A percentile compares a stretch with the other conserved stretches of the same genome.
These are phyloP conservation scores for Cylindroiulus punctatus DNA, from an alignment of 2,888 invertebrate species.

Conservation along the genomic window DNA sequence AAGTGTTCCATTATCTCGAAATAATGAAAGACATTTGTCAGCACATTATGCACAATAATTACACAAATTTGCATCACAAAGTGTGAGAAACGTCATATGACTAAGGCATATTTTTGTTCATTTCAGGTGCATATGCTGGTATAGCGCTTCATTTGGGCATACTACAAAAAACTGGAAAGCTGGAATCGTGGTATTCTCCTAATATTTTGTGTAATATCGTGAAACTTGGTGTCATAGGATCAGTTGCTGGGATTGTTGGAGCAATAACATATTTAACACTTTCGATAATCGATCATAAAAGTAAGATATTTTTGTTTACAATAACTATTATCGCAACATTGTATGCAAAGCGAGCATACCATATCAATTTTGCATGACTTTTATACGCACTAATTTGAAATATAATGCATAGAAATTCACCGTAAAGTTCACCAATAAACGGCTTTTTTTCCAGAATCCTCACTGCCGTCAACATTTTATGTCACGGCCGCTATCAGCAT, in stretches of 20 bases:
- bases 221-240: constrained; percentile 35
- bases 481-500: neutral
- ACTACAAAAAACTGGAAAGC: constrained; percentile 49
- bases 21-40: neutral
- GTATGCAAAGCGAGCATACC: too few species aligned
- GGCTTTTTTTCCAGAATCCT: neutral
- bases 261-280: constrained; percentile 47
- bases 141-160: constrained; percentile 54
- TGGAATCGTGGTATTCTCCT: constrained; percentile 55
- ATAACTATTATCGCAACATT: neutral
- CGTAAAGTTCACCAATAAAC: neutral
- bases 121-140: constrained; percentile 49
- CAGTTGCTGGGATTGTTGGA: constrained; percentile 44
- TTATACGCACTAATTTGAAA: too few species aligned
- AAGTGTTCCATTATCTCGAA: neutral
- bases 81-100: too few species aligned
- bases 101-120: neutral
- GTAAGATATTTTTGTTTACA: constrained; percentile 37
- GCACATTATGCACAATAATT: too few species aligned
- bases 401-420: too few species aligned
- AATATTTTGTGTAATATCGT: constrained; percentile 44
- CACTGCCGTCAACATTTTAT: constrained; percentile 42
- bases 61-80: too few species aligned
- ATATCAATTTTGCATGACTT: too few species aligned
- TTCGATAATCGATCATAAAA: constrained; percentile 49